Evolutionary conservation across 2,113 vertebrate genomes (phyloP).

Genomic region (Entomyzon cyanotis): DNA sequence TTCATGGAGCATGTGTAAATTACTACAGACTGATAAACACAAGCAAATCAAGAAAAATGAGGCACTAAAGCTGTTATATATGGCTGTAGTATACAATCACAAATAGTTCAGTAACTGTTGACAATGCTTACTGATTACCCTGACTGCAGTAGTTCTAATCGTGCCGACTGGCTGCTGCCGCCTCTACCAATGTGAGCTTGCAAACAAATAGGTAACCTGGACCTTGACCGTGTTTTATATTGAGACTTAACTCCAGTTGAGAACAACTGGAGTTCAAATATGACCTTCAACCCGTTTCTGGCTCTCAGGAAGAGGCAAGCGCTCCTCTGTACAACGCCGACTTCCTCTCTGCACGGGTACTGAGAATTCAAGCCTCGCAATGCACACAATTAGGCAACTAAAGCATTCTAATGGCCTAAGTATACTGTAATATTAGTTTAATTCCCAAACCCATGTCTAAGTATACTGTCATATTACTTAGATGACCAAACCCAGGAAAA

Average conservation of each 20-base stretch:
- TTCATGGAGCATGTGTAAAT: neutral
- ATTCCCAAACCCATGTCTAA: neutral
- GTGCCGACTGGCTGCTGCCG: neutral
- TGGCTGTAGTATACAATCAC: neutral
- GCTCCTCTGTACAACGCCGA: neutral
- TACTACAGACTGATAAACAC: conserved; percentile 11
- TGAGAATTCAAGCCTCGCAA: neutral
- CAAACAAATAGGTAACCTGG: neutral
- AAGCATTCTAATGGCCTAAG: neutral
- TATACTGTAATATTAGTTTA: neutral
- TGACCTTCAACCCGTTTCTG: neutral
- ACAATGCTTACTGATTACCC: neutral
- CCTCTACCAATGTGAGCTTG: neutral
- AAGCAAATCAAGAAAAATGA: neutral
- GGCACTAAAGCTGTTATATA: neutral
- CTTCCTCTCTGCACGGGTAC: neutral
- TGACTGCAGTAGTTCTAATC: accelerated
- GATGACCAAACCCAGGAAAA: neutral
- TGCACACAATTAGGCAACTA: neutral
- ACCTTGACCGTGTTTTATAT: neutral
- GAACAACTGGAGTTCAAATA: neutral
- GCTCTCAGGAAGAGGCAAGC: neutral
- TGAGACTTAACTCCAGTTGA: too few species aligned
- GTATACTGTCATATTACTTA: too few species aligned
- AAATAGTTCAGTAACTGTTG: neutral